These are phyloP conservation scores for Labroides dimidiatus DNA, from an alignment of 2,797 vertebrate genomes.

Conservation along the genomic window DNA sequence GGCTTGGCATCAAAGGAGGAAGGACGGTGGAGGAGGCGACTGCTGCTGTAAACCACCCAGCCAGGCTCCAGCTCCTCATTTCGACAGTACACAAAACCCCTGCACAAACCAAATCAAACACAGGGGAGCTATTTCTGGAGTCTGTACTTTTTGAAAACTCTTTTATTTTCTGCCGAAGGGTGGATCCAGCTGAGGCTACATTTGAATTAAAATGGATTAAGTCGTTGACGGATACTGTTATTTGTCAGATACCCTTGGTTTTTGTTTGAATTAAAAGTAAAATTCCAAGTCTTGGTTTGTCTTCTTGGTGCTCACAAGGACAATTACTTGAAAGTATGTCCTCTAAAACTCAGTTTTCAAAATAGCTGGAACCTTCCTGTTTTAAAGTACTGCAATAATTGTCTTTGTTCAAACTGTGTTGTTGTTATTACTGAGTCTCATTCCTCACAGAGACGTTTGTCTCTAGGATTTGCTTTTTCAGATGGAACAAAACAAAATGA, in stretches of 20 bases:
- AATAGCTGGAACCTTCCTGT: too few species aligned
- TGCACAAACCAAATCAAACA: conserved; percentile 64
- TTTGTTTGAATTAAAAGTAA: background rate
- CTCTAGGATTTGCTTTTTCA: conserved; percentile 9
- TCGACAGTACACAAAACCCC: conserved; percentile 97
- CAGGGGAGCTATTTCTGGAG: background rate
- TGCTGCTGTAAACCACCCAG: conserved; percentile 92
- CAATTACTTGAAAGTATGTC: too few species aligned
- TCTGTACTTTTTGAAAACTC: background rate
- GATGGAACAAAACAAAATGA: background rate
- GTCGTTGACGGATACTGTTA: background rate
- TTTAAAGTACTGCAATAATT: too few species aligned
- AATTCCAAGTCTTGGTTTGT: too few species aligned
- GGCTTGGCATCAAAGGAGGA: conserved; percentile 97
- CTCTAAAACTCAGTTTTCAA: too few species aligned
- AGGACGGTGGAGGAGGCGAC: conserved; percentile 92
- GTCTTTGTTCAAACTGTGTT: too few species aligned
- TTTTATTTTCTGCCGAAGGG: background rate
- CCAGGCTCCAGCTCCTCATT: conserved; percentile 97
- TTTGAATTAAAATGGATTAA: too few species aligned
- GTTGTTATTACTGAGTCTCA: background rate
- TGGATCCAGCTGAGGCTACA: background rate
- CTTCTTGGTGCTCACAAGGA: too few species aligned
- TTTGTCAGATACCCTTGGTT: too few species aligned
- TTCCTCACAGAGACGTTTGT: conserved; percentile 15